Conservation (phyloP, 2,888 invertebrate species). For the Lysandra coridon region DNA sequence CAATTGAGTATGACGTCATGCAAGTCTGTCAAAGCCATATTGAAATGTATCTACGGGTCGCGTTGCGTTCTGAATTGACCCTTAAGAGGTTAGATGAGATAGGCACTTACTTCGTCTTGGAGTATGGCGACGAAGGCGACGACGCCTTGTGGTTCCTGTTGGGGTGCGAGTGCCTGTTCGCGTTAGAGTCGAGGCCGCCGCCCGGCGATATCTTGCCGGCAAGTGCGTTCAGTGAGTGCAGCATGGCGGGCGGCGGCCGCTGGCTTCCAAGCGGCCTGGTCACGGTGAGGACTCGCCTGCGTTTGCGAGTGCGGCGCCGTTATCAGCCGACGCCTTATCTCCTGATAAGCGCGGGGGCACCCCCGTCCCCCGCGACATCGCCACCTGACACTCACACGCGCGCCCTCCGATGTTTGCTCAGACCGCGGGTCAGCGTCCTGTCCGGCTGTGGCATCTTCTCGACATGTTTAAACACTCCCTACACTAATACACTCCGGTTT, state of each 20-base stretch:
- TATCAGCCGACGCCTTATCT: conserved; percentile 73
- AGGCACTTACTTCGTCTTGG: conserved; percentile 75
- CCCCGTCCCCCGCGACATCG: conserved; percentile 76
- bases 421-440: conserved; percentile 71
- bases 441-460: conserved; percentile 64
- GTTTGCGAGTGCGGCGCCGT: conserved; percentile 59
- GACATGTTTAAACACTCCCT: conserved; percentile 56
- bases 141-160: conserved; percentile 74
- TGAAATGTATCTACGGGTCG: too few species aligned
- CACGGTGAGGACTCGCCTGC: conserved; percentile 70
- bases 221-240: conserved; percentile 92
- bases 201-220: conserved; percentile 95
- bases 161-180: conserved; percentile 82
- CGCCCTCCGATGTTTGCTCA: conserved; percentile 51
- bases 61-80: not conserved
- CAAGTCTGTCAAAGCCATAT: too few species aligned
- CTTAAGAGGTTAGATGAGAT: conserved; percentile 20
- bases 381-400: conserved; percentile 67
- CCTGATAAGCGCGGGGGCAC: conserved; percentile 78
- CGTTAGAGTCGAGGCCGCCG: conserved; percentile 85
- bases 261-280: conserved; percentile 68
- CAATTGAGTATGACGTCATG: too few species aligned
- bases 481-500: conserved; percentile 45
- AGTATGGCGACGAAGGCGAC: conserved; percentile 72
- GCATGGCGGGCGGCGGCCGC: conserved; percentile 85